These are phyloP conservation scores for Arctopsyche grandis DNA, from an alignment of 1,140 invertebrate species.

Conservation along the genomic window DNA sequence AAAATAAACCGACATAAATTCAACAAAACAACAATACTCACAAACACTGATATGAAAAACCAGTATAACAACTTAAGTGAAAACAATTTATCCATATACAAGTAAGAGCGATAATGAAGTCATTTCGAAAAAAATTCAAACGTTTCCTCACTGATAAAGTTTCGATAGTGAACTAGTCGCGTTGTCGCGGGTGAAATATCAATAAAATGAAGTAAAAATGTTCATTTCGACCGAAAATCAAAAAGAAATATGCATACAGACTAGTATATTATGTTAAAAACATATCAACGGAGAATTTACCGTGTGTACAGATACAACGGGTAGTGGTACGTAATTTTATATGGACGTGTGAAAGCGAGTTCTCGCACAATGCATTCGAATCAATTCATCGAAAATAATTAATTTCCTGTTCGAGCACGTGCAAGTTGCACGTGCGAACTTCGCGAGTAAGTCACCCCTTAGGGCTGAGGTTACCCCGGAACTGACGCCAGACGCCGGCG, in stretches of 20 bases:
- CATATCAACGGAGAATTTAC: too few species aligned
- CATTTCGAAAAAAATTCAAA: slow-evolving; percentile 4
- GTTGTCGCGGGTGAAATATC: too few species aligned
- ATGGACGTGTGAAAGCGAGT: not conserved
- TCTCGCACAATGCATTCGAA: slow-evolving; percentile 24
- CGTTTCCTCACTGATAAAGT: not conserved
- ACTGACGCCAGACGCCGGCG: slow-evolving; percentile 43
- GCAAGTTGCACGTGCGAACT: slow-evolving; percentile 2
- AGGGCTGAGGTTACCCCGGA: slow-evolving; percentile 31
- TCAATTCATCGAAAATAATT: slow-evolving; percentile 27
- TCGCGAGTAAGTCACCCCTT: not conserved
- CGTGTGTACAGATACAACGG: too few species aligned
- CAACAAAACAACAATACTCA: not conserved
- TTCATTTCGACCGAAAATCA: too few species aligned
- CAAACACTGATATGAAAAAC: not conserved
- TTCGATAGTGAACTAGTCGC: too few species aligned
- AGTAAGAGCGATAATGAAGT: not conserved
- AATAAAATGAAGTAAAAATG: too few species aligned
- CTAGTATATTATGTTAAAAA: too few species aligned
- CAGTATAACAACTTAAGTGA: not conserved
- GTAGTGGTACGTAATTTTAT: too few species aligned
- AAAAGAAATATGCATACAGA: too few species aligned
- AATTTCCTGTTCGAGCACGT: slow-evolving; percentile 24
- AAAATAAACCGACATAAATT: not conserved
- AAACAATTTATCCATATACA: slow-evolving; percentile 4